phyloP scores from a whole-genome alignment of 2,888 invertebrate species.

The Drosophila anomalata region DNA sequence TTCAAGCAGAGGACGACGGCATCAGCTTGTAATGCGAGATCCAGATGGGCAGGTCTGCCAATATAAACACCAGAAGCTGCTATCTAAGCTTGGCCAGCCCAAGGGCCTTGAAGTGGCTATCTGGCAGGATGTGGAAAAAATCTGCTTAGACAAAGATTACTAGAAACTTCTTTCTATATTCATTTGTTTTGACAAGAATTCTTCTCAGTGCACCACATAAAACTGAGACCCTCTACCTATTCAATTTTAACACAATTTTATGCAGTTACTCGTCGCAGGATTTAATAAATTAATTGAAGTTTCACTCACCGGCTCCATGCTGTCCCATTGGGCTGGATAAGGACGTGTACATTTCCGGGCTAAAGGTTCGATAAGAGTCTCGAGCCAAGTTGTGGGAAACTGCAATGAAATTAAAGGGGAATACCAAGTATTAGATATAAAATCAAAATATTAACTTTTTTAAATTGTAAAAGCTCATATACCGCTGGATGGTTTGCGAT shows the following conservation, averaged over 20 bases:
- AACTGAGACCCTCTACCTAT: not conserved
- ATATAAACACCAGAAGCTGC: conserved; percentile 64
- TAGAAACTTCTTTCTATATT: too few relatives aligned
- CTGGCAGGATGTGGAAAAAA: conserved; percentile 4
- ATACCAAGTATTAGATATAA: not conserved
- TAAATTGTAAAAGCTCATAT: not conserved
- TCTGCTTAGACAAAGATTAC: conserved; percentile 5
- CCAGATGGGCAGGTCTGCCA: conserved; percentile 29
- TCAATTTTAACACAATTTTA: not conserved
- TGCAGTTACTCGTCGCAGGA: not conserved
- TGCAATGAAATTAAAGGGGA: conserved; percentile 31
- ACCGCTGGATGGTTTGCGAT: not conserved
- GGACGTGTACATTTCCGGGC: conserved; percentile 50
- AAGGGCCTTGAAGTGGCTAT: conserved; percentile 14
- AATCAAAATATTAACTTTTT: not conserved
- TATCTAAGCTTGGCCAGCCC: conserved; percentile 31
- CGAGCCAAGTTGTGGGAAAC: conserved; percentile 60
- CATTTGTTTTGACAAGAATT: not conserved
- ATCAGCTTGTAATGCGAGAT: conserved; percentile 17
- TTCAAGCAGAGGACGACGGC: conserved; percentile 49
- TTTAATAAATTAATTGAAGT: conserved; percentile 30
- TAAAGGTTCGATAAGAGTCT: conserved; percentile 54
- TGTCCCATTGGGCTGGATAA: conserved; percentile 45
- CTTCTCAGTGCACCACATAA: not conserved
- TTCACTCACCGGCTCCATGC: conserved; percentile 59